These are phyloP conservation scores for Engystomops pustulosus DNA, from an alignment of 2,113 vertebrate genomes.

Conservation along the genomic window DNA sequence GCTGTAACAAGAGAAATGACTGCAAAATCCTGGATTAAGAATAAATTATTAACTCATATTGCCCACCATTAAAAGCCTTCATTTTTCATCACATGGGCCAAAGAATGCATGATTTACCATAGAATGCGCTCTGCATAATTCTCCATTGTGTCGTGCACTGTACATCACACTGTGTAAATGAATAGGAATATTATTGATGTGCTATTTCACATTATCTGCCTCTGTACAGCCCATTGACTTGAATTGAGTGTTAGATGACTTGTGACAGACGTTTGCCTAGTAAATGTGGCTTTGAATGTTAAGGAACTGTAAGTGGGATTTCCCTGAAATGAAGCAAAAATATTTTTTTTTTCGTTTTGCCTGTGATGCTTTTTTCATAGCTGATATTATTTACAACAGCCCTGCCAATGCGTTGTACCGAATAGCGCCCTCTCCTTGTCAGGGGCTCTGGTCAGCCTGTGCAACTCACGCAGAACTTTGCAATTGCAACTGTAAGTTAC, in stretches of 20 bases:
- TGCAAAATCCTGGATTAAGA: background rate
- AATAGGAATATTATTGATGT: constrained; percentile 24
- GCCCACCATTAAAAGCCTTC: background rate
- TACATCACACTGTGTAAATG: background rate
- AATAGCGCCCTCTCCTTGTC: too few relatives aligned
- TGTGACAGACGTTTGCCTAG: constrained; percentile 41
- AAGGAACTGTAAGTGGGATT: constrained; percentile 4
- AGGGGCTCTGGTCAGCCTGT: too few relatives aligned
- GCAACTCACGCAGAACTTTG: too few relatives aligned
- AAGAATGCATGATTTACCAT: background rate
- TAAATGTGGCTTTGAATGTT: constrained; percentile 13
- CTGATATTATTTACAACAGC: too few relatives aligned
- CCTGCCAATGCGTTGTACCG: too few relatives aligned
- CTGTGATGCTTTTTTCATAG: too few relatives aligned
- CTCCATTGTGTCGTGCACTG: background rate
- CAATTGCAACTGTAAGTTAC: too few relatives aligned
- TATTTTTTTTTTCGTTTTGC: too few relatives aligned
- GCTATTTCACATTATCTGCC: constrained; percentile 28
- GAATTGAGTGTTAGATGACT: constrained; percentile 39
- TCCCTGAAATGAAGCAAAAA: background rate
- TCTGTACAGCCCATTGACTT: constrained; percentile 38
- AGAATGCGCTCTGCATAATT: background rate
- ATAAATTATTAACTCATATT: background rate
- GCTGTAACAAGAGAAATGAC: background rate
- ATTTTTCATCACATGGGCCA: background rate